These are phyloP conservation scores for Tragopan temminckii DNA, from an alignment of 2,797 vertebrate species.

Conservation along the genomic window DNA sequence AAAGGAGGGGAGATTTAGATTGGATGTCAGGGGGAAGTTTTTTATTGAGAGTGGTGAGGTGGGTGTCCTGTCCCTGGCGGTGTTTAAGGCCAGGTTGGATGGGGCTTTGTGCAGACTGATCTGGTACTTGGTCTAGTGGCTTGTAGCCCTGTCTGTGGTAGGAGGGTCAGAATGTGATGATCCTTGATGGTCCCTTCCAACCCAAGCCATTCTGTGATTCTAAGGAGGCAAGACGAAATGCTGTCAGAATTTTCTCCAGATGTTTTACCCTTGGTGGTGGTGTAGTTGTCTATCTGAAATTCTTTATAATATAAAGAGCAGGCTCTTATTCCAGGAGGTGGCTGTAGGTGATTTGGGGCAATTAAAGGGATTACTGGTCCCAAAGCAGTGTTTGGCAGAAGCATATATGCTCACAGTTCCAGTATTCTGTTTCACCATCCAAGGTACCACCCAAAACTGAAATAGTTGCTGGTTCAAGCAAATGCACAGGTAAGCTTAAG, in stretches of 20 bases:
- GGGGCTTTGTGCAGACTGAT: no score
- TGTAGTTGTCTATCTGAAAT: background rate
- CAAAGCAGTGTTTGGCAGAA: background rate
- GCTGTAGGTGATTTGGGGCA: background rate
- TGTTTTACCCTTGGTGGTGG: background rate
- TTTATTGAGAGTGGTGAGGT: no score
- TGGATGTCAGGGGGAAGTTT: no score
- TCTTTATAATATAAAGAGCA: background rate
- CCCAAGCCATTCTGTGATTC: no score
- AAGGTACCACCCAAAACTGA: background rate
- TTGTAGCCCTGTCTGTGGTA: no score
- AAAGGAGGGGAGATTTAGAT: no score
- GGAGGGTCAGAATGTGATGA: no score
- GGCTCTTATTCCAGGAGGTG: background rate
- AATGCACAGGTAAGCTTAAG: background rate
- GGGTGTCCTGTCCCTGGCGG: no score
- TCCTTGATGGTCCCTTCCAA: no score
- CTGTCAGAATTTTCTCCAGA: background rate
- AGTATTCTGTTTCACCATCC: background rate
- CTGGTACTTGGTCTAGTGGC: no score
- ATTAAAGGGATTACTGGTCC: background rate
- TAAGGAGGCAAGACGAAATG: background rate
- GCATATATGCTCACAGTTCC: background rate
- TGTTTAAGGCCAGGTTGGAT: no score
- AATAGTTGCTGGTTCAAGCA: background rate